phyloP scores from a whole-genome alignment of 2,113 vertebrate genomes.

The Pygathrix nemaeus region DNA sequence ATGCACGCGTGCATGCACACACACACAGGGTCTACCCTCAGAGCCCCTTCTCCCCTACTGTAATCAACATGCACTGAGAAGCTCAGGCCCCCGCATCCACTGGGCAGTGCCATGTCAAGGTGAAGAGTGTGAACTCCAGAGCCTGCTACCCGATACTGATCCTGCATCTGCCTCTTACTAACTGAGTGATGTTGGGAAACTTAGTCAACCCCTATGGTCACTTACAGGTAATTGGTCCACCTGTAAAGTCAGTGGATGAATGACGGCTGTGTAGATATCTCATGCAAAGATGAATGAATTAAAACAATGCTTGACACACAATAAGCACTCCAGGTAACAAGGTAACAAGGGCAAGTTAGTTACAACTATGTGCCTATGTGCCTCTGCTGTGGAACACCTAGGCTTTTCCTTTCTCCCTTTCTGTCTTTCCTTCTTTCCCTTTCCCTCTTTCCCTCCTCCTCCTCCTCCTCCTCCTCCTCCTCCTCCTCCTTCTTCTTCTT shows the following conservation, averaged over 20 bases:
- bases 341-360: background rate
- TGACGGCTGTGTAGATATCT: background rate
- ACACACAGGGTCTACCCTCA: background rate
- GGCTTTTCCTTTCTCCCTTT: background rate
- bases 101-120: accelerated
- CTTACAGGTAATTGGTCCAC: background rate
- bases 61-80: background rate
- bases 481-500: too few species aligned
- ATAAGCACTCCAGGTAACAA: background rate
- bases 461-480: too few species aligned
- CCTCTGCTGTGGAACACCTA: background rate
- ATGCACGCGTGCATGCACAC: accelerated
- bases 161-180: background rate
- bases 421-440: too few species aligned
- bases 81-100: background rate
- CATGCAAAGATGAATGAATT: background rate
- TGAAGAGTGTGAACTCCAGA: accelerated
- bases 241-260: background rate
- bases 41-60: background rate
- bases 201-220: background rate
- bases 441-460: accelerated
- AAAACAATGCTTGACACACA: background rate
- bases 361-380: background rate
- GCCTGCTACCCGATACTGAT: accelerated
- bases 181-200: background rate